Conservation (phyloP, 2,797 vertebrate genomes). For the Ctenosaura bakeri region DNA sequence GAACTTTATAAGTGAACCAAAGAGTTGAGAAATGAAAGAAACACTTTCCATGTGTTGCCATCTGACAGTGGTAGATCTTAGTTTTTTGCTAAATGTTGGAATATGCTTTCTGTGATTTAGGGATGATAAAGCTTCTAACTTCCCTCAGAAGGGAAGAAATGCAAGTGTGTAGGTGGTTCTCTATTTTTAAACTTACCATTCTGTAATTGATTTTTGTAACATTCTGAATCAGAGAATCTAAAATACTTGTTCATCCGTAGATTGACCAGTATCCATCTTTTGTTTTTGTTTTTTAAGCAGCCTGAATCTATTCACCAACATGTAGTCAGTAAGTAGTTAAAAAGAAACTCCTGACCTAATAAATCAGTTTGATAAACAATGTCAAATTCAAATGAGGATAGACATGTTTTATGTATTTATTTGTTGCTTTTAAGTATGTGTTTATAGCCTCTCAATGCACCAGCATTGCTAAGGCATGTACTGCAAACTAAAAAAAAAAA, state of each 20-base stretch:
- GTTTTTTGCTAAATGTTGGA: constrained; percentile 1
- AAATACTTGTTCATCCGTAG: background rate
- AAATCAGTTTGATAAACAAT: background rate
- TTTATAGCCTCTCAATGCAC: no score
- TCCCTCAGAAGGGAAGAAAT: background rate
- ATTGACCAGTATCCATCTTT: background rate
- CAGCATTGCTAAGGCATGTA: no score
- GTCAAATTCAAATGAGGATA: background rate
- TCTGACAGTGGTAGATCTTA: background rate
- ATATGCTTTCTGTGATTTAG: background rate
- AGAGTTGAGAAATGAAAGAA: background rate
- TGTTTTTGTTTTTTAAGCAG: background rate
- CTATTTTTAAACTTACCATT: background rate
- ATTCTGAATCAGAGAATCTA: background rate
- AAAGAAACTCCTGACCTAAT: background rate
- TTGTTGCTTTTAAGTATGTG: background rate
- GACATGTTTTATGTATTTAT: background rate
- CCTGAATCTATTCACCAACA: background rate
- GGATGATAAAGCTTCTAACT: background rate
- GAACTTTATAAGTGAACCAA: background rate
- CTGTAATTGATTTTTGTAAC: background rate
- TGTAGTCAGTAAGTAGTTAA: background rate
- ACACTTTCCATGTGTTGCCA: background rate
- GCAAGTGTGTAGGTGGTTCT: background rate
- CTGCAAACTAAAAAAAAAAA: no score